Evolutionary conservation across 92 coral and sea anemone species (phyloP).

Genomic region (Actinernus sp.): DNA sequence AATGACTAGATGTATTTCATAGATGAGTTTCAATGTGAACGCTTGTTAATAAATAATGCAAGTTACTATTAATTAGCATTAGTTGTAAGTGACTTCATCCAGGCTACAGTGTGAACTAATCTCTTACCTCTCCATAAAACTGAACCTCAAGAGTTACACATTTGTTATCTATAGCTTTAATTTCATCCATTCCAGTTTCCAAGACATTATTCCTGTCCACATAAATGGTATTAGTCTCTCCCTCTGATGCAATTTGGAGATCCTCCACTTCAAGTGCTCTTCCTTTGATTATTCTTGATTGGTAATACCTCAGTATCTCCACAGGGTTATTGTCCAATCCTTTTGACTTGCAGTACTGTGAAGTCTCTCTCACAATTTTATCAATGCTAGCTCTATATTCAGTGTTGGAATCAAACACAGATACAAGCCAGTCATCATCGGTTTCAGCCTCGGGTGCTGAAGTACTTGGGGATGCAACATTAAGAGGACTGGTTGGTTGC

Average conservation of each 20-base stretch:
- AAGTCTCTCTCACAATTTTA: slow-evolving; percentile 21
- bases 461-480: background rate
- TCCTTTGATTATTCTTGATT: slow-evolving; percentile 23
- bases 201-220: slow-evolving; percentile 33
- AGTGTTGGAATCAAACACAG: slow-evolving; percentile 1
- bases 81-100: slow-evolving; percentile 6
- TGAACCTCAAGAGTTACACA: slow-evolving; percentile 20
- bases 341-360: slow-evolving; percentile 17
- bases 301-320: slow-evolving; percentile 29
- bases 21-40: no score
- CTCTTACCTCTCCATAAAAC: slow-evolving; percentile 31
- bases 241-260: slow-evolving; percentile 17
- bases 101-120: no score
- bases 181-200: slow-evolving; percentile 41
- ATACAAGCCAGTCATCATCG: background rate
- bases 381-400: slow-evolving; percentile 4
- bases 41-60: no score
- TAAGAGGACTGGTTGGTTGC: background rate
- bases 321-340: slow-evolving; percentile 45
- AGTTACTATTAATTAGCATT: background rate
- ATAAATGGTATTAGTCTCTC: slow-evolving; percentile 44
- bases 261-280: slow-evolving; percentile 30
- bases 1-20: no score
- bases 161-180: slow-evolving; percentile 3
- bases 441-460: background rate